Percentiles rank a stretch among this genome's conserved stretches.
Evolutionary conservation across 2,888 invertebrate species (phyloP).

Genomic region (Aelia acuminata): DNA sequence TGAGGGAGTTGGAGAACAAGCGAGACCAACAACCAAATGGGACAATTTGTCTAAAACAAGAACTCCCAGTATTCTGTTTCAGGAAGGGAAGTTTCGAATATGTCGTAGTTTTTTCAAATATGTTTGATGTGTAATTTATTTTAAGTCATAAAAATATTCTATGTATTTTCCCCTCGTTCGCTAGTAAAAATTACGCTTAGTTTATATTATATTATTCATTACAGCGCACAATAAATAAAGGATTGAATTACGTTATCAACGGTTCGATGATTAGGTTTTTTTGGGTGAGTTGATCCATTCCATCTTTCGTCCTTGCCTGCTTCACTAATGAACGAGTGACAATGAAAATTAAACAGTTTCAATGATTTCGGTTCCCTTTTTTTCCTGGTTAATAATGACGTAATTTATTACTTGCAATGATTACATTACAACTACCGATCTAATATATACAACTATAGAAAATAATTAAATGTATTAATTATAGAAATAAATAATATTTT

Average conservation of each 20-base stretch:
- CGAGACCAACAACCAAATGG: background rate
- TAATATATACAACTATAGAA: background rate
- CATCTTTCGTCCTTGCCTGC: background rate
- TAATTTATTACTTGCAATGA: background rate
- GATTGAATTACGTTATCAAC: background rate
- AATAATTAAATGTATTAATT: background rate
- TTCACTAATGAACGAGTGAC: background rate
- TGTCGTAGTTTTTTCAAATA: background rate
- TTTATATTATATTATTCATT: background rate
- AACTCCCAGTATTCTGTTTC: background rate
- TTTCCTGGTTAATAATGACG: background rate
- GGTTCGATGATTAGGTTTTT: background rate
- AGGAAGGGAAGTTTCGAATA: background rate
- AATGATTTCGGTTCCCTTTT: background rate
- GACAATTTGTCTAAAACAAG: background rate
- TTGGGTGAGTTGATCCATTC: background rate
- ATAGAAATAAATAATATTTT: background rate
- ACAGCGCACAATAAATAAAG: background rate
- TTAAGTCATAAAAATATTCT: background rate
- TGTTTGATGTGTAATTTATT: background rate
- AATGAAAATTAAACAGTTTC: conserved; percentile 17
- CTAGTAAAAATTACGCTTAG: background rate
- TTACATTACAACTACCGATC: background rate
- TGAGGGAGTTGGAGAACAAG: background rate
- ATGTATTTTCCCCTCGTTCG: background rate